These are phyloP conservation scores for Branchellion lobata DNA, from an alignment of 2,888 invertebrate species.

Conservation along the genomic window DNA sequence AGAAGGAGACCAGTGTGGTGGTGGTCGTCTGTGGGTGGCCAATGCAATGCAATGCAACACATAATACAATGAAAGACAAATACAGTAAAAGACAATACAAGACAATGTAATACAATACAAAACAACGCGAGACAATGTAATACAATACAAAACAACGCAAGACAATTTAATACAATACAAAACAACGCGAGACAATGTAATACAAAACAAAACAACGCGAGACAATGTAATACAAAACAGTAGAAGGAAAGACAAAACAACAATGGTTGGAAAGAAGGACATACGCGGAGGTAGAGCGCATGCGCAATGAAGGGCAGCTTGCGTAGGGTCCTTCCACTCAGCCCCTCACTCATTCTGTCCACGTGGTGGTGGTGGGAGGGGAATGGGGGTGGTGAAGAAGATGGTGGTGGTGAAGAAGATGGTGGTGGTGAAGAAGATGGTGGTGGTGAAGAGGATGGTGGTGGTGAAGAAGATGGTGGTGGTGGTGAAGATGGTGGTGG, in stretches of 20 bases:
- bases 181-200: too few species aligned
- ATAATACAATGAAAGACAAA: too few species aligned
- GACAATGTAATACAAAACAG: not conserved
- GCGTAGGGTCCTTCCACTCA: conserved; percentile 82
- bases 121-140: too few species aligned
- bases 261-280: conserved; percentile 18
- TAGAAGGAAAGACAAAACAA: not conserved
- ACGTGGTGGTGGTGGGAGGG: not conserved
- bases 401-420: conserved; percentile 79
- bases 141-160: too few species aligned
- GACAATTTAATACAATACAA: too few species aligned
- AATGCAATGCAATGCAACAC: too few species aligned
- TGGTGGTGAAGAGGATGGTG: not conserved
- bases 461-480: not conserved
- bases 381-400: not conserved
- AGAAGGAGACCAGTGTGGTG: too few species aligned
- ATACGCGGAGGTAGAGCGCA: conserved; percentile 59
- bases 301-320: conserved; percentile 83
- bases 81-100: too few species aligned
- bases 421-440: conserved; percentile 69
- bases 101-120: too few species aligned
- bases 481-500: not conserved
- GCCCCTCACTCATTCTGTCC: conserved; percentile 67
- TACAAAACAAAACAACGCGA: too few species aligned
- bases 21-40: too few species aligned